A percentile compares a stretch with the other conserved stretches of the same genome.
Evolutionary conservation across 2,797 vertebrate species (phyloP).

Genomic region (Margarornis squamiger): DNA sequence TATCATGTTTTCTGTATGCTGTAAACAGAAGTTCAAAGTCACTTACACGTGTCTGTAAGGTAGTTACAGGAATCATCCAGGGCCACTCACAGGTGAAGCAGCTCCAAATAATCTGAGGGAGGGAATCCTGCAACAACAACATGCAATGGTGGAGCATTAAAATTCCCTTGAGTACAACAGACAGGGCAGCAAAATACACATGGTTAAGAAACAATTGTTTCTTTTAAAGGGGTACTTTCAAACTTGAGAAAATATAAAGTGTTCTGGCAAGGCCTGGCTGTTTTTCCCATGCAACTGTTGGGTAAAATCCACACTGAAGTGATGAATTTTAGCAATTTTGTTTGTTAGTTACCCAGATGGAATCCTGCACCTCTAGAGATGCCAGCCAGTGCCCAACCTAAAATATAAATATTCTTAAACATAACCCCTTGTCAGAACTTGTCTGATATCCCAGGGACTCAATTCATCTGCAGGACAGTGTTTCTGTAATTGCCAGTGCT

Average conservation of each 20-base stretch:
- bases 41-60: neutral
- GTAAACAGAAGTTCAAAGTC: neutral
- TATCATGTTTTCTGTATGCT: neutral
- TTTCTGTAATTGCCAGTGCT: neutral
- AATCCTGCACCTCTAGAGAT: neutral
- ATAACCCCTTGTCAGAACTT: neutral
- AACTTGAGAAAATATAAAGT: neutral
- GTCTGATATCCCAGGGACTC: neutral
- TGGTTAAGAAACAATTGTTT: rapidly evolving
- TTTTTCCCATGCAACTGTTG: neutral
- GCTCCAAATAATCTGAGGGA: neutral
- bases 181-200: neutral
- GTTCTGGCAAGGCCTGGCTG: neutral
- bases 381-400: neutral
- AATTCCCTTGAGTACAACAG: neutral
- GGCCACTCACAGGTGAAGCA: neutral
- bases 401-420: neutral
- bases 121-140: neutral
- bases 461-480: neutral
- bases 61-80: neutral
- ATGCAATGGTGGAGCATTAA: neutral
- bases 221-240: neutral
- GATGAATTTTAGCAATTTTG: neutral
- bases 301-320: neutral
- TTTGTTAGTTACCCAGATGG: neutral